A percentile compares a stretch with the other conserved stretches of the same genome.
These are phyloP conservation scores for Periplaneta americana DNA, from an alignment of 1,140 invertebrate species.

Conservation along the genomic window DNA sequence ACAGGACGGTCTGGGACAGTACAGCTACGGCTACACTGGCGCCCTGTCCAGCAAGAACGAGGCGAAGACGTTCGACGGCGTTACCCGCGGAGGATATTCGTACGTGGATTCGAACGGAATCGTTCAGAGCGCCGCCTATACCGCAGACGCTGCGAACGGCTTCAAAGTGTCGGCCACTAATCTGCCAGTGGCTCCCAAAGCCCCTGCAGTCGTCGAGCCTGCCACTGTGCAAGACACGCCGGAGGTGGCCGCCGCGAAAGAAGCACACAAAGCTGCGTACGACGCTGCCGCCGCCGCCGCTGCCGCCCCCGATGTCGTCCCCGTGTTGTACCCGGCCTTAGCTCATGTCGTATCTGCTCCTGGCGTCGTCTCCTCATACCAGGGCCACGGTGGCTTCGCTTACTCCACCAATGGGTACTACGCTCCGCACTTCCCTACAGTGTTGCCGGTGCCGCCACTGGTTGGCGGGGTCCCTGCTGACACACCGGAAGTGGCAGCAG, in stretches of 20 bases:
- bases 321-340: no score
- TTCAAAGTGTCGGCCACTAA: conserved; percentile 60
- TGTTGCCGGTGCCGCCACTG: neutral
- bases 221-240: conserved; percentile 27
- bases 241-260: conserved; percentile 29
- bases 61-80: conserved; percentile 30
- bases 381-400: neutral
- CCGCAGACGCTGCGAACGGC: conserved; percentile 50
- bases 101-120: conserved; percentile 44
- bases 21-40: conserved; percentile 33
- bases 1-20: conserved; percentile 29
- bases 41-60: conserved; percentile 29
- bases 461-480: conserved; percentile 29
- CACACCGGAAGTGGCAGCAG: conserved; percentile 51
- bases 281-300: conserved; percentile 6
- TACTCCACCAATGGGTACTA: neutral
- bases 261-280: conserved; percentile 26
- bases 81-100: conserved; percentile 34
- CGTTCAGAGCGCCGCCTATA: conserved; percentile 42
- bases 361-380: neutral
- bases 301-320: neutral
- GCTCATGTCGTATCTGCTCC: neutral
- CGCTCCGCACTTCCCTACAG: neutral
- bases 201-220: conserved; percentile 20
- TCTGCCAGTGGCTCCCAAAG: conserved; percentile 32